Base-by-base conservation (phyloP, 2,797 vertebrate genomes). In the Taeniopygia guttata region DNA sequence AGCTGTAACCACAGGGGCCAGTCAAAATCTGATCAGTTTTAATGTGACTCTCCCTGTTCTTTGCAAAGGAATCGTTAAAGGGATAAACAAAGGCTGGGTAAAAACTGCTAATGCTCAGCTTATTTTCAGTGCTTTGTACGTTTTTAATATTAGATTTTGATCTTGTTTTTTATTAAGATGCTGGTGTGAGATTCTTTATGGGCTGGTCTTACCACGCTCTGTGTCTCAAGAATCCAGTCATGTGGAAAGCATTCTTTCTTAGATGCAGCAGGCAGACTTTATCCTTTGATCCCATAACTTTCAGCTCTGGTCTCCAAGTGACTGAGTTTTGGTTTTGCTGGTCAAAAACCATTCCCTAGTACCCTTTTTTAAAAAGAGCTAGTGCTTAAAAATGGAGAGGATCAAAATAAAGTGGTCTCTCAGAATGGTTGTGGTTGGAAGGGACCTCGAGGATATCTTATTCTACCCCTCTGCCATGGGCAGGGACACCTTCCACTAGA, bases 1-100 rank as follows among this genome's bases (percentile, higher is more conserved):
- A 6, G 0, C 11, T 10, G 30, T 74, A 87, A 83, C 63, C 52
- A 5, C n/a, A 1, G 3, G 42, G 62, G 20, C 54, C 58, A 79
- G 43, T 48, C 2, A 0, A 3, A 54, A 11, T 69, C 46, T 86
- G 55, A 3, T 25, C 0, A 0, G 29, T 8, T 66, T 66, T 58
- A 23, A 38, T 5, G 36, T 30, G 16, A 27, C 66, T 81, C 67
- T 86, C 26, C 13, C 4, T 5, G 38, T 46, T 42, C 62, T 73
- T 64, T 60, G 73, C 40, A 72, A 78, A 74, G 54, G 55, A 73
- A 21, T 38, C 45, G 54, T 67, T 67, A 17, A 88, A 79, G 36
- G 27, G 23, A 59, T 63, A 69, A 79, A 12, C 14, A 26, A 74
- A 38, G 59, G 20, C 49, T 29, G 12, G 13, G 25, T 81, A 62